Evolutionary conservation across 2,888 invertebrate genomes (phyloP), one percentile per base, ranked within the genome.

Genomic region (Celastrina argiolus): DNA sequence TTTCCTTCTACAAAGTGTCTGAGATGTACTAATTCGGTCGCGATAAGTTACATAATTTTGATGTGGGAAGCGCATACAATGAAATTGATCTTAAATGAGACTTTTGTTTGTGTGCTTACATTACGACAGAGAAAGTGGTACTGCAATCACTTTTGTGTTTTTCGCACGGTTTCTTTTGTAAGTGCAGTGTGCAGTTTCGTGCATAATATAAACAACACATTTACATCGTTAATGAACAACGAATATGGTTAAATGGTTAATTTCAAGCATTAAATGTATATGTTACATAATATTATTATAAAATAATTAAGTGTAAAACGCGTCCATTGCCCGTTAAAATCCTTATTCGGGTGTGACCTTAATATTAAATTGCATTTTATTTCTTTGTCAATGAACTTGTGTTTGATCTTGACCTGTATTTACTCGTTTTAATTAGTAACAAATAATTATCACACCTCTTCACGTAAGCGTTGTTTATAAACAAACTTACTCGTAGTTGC

Each of bases 111-210:
- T 69, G n/a, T 66, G 69, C 68, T 69, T 68, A 66, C 64, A 64
- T 67, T 66, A 67, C 65, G 61, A 51, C 64, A 65, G 70, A 71
- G 68, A 70, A 69, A 65, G 42, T 65, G 45, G 68, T 66, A 66
- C 64, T 75, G 70, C 73, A 69, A 71, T 68, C 70, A 70, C 72
- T 73, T 76, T 75, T 72, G 70, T 73, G 67, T 41, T 79, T 85
- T 87, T 86, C 86, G 75, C 83, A 79, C 77, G 80, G 74, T 81
- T 82, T 85, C 80, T 80, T 79, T 67, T 67, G 58, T 61, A 56
- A 56, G 45, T 51, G 31, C 41, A 61, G 36, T 63, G 65, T 45
- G 45, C 22, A 59, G 56, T 56, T 36, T 41, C 34, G 10, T 26
- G 51, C 64, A 34, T 51, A 45, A 56, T 51, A 26, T 51, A 51